Conservation (phyloP, 2,797 vertebrate genomes). For the Bryconaethiops microstoma region DNA sequence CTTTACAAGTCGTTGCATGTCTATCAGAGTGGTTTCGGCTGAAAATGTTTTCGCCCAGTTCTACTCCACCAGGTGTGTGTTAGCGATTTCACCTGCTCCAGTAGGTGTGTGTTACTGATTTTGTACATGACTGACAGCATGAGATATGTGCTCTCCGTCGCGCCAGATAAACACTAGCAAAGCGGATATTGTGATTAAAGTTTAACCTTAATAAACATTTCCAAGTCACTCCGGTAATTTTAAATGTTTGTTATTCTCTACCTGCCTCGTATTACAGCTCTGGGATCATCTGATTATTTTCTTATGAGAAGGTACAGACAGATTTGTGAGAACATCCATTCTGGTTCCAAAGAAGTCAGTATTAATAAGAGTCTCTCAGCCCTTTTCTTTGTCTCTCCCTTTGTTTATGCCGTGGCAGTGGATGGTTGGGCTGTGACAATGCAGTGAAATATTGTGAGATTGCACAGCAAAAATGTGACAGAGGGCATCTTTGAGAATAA, state of each 20-base stretch:
- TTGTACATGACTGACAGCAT: background rate
- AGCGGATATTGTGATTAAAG: constrained; percentile 20
- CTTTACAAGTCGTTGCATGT: constrained; percentile 41
- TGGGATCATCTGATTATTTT: constrained; percentile 1
- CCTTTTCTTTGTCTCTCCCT: background rate
- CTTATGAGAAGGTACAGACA: background rate
- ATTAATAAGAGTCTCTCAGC: background rate
- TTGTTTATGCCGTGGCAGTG: background rate
- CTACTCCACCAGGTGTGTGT: background rate
- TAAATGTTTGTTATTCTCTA: background rate
- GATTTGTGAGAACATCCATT: background rate
- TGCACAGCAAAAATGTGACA: too few species aligned
- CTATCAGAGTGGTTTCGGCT: constrained; percentile 5
- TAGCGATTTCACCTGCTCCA: background rate
- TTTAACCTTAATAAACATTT: constrained; percentile 29
- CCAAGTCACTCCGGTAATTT: constrained; percentile 16
- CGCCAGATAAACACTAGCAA: background rate
- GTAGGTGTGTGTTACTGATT: background rate
- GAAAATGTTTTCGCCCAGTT: constrained; percentile 3
- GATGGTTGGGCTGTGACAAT: too few species aligned
- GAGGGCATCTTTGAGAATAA: too few species aligned
- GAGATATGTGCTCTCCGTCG: background rate
- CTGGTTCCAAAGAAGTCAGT: background rate
- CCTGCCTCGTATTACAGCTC: background rate
- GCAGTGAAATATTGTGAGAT: too few species aligned